phyloP scores from a whole-genome alignment of 2,113 vertebrate genomes.

The Anguilla rostrata region DNA sequence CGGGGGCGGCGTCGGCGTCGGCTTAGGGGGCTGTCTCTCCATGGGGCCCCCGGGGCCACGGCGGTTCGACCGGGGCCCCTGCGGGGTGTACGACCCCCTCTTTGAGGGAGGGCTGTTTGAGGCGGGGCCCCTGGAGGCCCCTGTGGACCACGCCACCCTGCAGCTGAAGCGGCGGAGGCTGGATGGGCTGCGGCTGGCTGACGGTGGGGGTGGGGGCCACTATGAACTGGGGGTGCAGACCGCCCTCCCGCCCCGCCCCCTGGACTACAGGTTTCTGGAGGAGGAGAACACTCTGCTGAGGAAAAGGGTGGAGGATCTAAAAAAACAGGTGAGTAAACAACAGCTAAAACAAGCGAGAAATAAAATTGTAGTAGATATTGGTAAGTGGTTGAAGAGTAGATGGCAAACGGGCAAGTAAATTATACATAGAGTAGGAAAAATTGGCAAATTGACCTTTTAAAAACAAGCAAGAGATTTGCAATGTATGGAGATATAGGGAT shows the following conservation, averaged over 20 bases:
- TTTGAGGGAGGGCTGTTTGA: constrained; percentile 80
- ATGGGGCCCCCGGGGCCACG: constrained; percentile 60
- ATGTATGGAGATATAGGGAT: neutral
- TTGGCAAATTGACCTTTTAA: too few relatives aligned
- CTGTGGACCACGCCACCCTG: constrained; percentile 79
- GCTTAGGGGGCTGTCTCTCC: constrained; percentile 63
- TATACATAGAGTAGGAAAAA: too few relatives aligned
- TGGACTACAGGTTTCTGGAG: constrained; percentile 89
- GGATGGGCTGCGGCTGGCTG: constrained; percentile 67
- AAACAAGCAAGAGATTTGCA: neutral
- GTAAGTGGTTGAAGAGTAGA: too few relatives aligned
- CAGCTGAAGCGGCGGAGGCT: constrained; percentile 88
- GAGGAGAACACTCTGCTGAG: constrained; percentile 91
- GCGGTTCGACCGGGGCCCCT: constrained; percentile 72
- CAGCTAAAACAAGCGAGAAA: too few relatives aligned
- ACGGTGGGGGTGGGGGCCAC: constrained; percentile 72
- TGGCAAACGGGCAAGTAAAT: too few relatives aligned
- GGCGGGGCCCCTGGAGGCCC: constrained; percentile 75
- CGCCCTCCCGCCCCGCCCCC: constrained; percentile 68
- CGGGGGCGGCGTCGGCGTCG: constrained; percentile 51
- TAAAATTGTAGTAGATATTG: too few relatives aligned
- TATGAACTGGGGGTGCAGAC: constrained; percentile 87
- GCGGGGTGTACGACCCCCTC: constrained; percentile 69
- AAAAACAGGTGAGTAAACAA: constrained; percentile 76
- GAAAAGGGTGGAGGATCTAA: constrained; percentile 91